Percentiles rank a stretch among this genome's conserved stretches.
Evolutionary conservation across 2,113 vertebrate genomes (phyloP).

Genomic region (Psettodes erumei): DNA sequence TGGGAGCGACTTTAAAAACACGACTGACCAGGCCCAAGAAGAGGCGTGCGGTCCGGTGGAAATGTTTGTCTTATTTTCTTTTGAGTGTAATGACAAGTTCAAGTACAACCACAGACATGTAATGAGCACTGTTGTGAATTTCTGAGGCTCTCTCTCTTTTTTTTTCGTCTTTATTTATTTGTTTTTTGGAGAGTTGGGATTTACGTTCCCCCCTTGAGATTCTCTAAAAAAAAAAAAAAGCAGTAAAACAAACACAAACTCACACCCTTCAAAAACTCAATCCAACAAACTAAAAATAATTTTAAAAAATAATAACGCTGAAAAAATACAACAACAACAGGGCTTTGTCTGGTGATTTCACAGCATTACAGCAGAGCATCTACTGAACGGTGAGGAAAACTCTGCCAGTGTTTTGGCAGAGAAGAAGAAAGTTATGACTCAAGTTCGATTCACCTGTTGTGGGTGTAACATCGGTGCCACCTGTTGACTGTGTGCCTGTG

Average conservation of each 20-base stretch:
- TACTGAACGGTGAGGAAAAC: background rate
- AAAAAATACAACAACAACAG: background rate
- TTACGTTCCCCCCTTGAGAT: constrained; percentile 5
- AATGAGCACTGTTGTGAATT: constrained; percentile 26
- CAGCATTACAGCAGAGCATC: background rate
- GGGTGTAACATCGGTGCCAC: constrained; percentile 15
- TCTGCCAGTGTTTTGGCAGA: background rate
- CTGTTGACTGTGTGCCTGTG: constrained; percentile 31
- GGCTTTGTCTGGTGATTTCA: constrained; percentile 10
- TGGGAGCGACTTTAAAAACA: constrained; percentile 36
- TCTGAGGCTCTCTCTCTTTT: constrained; percentile 8
- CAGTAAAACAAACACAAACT: constrained; percentile 7
- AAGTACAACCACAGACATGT: constrained; percentile 42
- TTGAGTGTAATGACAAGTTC: constrained; percentile 43
- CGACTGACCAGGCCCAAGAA: background rate
- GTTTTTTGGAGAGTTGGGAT: constrained; percentile 18
- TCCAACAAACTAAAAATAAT: background rate
- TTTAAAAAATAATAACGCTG: too few relatives aligned
- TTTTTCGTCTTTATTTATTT: constrained; percentile 16
- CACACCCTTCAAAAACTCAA: background rate
- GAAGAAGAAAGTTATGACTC: background rate
- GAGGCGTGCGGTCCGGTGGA: constrained; percentile 6
- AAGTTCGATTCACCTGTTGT: background rate
- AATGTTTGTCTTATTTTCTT: constrained; percentile 41
- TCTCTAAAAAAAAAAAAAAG: background rate